phyloP scores from a whole-genome alignment of 2,888 invertebrate species.

The Saturnia pavonia region DNA sequence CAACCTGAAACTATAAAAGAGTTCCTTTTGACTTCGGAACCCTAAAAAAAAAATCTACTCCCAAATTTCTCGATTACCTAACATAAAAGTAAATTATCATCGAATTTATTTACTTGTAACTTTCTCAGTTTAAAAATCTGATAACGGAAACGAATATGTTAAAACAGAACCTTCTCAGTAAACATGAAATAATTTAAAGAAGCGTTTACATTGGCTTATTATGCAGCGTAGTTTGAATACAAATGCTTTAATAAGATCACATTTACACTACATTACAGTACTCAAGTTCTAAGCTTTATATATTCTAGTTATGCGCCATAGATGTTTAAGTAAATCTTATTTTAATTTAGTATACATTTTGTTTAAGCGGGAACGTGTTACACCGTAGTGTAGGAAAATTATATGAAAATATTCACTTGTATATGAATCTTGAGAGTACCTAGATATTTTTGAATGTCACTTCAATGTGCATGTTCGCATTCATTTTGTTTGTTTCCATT shows the following conservation, averaged over 20 bases:
- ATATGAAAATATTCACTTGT: background rate
- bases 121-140: background rate
- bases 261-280: slow-evolving; percentile 6
- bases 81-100: background rate
- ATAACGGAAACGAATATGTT: background rate
- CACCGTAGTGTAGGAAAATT: background rate
- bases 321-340: background rate
- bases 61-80: too few relatives aligned
- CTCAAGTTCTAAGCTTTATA: background rate
- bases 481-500: background rate
- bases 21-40: too few relatives aligned
- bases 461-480: background rate
- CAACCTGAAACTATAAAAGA: too few relatives aligned
- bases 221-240: slow-evolving; percentile 5
- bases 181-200: slow-evolving; percentile 7
- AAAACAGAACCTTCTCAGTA: slow-evolving; percentile 1
- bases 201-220: background rate
- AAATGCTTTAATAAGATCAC: background rate
- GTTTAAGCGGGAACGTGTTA: background rate
- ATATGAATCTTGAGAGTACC: background rate
- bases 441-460: background rate
- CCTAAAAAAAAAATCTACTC: too few relatives aligned
- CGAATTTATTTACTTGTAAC: background rate
- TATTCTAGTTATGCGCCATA: slow-evolving; percentile 1
- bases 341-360: background rate